A percentile compares a stretch with the other conserved stretches of the same genome.
Conservation (phyloP, 1,140 invertebrate genomes). For the Anthonomus grandis region DNA sequence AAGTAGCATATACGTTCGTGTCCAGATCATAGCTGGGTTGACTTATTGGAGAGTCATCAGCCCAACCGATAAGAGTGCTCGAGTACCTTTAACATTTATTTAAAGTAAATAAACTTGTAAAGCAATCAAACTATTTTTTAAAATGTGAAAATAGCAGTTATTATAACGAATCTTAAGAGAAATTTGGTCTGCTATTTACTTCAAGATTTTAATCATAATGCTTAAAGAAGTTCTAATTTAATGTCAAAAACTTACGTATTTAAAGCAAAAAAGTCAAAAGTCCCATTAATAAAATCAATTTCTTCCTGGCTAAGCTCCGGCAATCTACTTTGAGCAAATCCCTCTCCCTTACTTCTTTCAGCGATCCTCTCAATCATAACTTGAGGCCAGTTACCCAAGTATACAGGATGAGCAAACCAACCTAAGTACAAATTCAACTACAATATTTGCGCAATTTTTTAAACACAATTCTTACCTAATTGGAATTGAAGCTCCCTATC, state of each 20-base stretch:
- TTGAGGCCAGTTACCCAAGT: slow-evolving; percentile 54
- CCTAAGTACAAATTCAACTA: slow-evolving; percentile 43
- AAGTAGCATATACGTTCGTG: slow-evolving; percentile 5
- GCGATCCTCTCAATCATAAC: slow-evolving; percentile 57
- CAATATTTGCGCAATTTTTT: neutral
- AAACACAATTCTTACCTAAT: neutral
- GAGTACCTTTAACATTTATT: slow-evolving; percentile 12
- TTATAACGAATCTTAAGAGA: too few relatives aligned
- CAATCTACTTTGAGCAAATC: slow-evolving; percentile 54
- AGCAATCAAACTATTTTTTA: too few relatives aligned
- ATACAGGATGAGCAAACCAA: slow-evolving; percentile 61
- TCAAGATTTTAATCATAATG: too few relatives aligned
- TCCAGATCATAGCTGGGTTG: slow-evolving; percentile 6
- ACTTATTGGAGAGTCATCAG: slow-evolving; percentile 1
- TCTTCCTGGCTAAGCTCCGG: slow-evolving; percentile 55
- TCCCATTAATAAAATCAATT: slow-evolving; percentile 49
- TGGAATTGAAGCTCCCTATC: slow-evolving; percentile 22
- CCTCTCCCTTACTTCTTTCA: slow-evolving; percentile 51
- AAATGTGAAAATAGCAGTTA: too few relatives aligned
- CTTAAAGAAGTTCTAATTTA: too few relatives aligned
- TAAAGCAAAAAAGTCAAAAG: slow-evolving; percentile 53
- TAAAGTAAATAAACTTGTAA: too few relatives aligned
- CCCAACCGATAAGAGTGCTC: slow-evolving; percentile 7
- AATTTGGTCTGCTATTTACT: too few relatives aligned
- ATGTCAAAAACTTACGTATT: slow-evolving; percentile 38